Evolutionary conservation across 2,797 vertebrate genomes (phyloP).

Genomic region (Botia kubotai): DNA sequence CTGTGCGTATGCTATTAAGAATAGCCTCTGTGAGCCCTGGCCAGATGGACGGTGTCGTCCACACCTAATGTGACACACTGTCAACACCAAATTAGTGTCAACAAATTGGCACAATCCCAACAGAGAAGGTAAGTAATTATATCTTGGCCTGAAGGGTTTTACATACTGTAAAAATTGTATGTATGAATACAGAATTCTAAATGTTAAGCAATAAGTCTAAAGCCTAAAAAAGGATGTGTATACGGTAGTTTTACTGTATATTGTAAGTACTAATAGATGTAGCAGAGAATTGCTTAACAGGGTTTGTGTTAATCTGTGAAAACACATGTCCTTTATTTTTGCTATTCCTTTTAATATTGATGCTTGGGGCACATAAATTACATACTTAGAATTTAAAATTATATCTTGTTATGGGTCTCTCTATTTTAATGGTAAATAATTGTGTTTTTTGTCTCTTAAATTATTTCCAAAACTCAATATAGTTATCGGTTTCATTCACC

Average conservation of each 20-base stretch:
- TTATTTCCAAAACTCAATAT: slow-evolving; percentile 20
- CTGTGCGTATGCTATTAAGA: slow-evolving; percentile 50
- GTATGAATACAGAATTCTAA: slow-evolving; percentile 7
- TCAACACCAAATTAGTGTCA: slow-evolving; percentile 60
- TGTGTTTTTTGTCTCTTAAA: neutral
- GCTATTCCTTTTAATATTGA: neutral
- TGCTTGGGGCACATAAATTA: neutral
- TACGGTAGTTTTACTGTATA: neutral
- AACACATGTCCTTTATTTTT: too few relatives aligned
- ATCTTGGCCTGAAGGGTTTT: slow-evolving; percentile 35
- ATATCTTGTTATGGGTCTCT: neutral
- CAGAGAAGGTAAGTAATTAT: slow-evolving; percentile 45
- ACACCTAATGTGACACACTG: slow-evolving; percentile 50
- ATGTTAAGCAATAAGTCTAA: neutral
- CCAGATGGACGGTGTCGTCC: slow-evolving; percentile 62
- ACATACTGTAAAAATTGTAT: slow-evolving; percentile 19
- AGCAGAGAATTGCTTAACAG: too few relatives aligned
- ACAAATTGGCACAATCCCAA: slow-evolving; percentile 43
- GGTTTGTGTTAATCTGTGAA: too few relatives aligned
- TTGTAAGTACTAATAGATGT: too few relatives aligned
- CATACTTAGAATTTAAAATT: neutral
- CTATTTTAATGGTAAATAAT: neutral
- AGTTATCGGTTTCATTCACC: slow-evolving; percentile 40
- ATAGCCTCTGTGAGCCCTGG: slow-evolving; percentile 52
- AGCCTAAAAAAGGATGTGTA: neutral